Evolutionary conservation across 2,113 vertebrate species (phyloP).

Genomic region (Gasterosteus nipponicus): DNA sequence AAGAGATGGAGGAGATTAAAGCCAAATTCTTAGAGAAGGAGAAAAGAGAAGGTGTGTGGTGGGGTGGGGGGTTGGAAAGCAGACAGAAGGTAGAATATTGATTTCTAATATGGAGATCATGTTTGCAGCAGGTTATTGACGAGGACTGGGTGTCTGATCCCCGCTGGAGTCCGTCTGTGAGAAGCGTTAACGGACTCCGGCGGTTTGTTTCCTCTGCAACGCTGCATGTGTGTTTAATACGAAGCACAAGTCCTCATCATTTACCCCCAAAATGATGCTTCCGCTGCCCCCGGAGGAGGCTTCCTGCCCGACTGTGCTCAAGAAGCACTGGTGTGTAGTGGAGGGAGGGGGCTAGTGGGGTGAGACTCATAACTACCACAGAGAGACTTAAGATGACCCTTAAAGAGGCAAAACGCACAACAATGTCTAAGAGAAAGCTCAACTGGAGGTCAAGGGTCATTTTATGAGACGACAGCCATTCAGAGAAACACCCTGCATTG

Average conservation of each 20-base stretch:
- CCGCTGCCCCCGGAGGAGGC: neutral
- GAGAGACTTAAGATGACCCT: neutral
- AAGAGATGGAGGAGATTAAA: neutral
- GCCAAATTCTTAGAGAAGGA: neutral
- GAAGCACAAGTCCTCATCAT: neutral
- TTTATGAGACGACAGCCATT: neutral
- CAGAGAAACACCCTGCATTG: too few species aligned
- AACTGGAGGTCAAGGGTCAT: too few species aligned
- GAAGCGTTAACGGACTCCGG: neutral
- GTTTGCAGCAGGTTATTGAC: slow-evolving; percentile 29
- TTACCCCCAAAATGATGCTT: neutral
- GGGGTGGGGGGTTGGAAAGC: neutral
- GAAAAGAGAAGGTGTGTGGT: neutral
- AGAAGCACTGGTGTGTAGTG: neutral
- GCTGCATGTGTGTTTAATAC: neutral
- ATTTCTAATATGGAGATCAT: slow-evolving; percentile 39
- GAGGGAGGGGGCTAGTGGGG: neutral
- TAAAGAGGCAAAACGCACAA: neutral
- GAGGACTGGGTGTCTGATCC: neutral
- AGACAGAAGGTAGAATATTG: slow-evolving; percentile 22
- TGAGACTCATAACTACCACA: neutral
- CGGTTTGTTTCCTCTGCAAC: neutral
- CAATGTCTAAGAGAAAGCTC: neutral
- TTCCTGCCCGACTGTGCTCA: neutral
- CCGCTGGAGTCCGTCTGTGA: neutral